These are phyloP conservation scores for Delphinus delphis DNA, from an alignment of 2,113 vertebrate species.

Conservation along the genomic window DNA sequence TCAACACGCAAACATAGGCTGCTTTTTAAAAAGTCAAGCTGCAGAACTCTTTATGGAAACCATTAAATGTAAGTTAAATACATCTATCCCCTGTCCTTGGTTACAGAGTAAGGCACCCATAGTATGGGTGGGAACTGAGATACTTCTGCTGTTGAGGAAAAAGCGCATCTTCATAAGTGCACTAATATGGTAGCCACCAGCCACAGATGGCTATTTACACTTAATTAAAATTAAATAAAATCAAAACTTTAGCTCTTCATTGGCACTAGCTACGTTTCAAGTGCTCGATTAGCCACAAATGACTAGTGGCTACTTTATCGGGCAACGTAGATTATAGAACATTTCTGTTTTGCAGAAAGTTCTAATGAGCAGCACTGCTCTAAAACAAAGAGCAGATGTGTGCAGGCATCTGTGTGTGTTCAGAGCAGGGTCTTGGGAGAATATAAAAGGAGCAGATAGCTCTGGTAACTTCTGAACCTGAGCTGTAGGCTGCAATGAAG, in stretches of 20 bases:
- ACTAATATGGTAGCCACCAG: neutral
- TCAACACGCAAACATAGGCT: neutral
- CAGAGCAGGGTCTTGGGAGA: neutral
- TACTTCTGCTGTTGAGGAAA: neutral
- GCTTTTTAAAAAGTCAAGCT: neutral
- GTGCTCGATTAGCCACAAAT: neutral
- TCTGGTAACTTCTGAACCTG: neutral
- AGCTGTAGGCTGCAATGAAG: neutral
- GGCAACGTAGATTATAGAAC: neutral
- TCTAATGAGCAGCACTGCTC: neutral
- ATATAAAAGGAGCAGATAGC: neutral
- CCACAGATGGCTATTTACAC: neutral
- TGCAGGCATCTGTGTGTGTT: neutral
- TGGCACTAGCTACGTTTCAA: neutral
- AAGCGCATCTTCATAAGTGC: neutral
- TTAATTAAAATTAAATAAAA: neutral
- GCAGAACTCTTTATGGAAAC: neutral
- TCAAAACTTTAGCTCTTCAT: neutral
- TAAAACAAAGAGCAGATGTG: neutral
- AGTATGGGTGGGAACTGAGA: neutral
- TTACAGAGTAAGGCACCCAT: neutral
- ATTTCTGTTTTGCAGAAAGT: neutral
- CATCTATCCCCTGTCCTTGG: fast-evolving
- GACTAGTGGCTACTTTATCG: neutral
- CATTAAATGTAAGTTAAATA: neutral